Conservation (phyloP, 2,888 invertebrate species). For the Oligia latruncula region DNA sequence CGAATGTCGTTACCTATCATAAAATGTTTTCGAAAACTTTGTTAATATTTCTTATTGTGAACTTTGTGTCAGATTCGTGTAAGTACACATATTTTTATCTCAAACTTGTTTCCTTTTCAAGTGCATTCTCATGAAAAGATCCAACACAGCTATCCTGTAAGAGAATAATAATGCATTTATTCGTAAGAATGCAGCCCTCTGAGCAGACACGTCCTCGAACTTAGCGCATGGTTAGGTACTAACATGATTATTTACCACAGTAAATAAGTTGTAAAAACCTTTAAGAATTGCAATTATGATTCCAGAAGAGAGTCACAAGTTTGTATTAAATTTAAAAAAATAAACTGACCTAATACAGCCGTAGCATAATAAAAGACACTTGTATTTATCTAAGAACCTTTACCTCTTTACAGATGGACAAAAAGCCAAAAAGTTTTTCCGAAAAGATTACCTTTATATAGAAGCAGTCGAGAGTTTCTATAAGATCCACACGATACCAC, state of each 20-base stretch:
- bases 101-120: neutral
- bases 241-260: neutral
- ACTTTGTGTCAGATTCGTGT: slow-evolving; percentile 45
- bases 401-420: slow-evolving; percentile 22
- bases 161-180: neutral
- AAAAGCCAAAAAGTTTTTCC: slow-evolving; percentile 56
- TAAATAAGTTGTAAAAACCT: neutral
- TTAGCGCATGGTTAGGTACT: neutral
- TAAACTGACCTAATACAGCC: too few relatives aligned
- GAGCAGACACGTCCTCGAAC: neutral
- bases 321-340: neutral
- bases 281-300: neutral
- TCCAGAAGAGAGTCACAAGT: neutral
- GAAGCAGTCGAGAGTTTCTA: slow-evolving; percentile 22
- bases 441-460: slow-evolving; percentile 69
- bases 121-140: neutral
- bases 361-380: neutral
- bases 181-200: neutral
- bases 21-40: slow-evolving; percentile 51
- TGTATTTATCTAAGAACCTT: neutral
- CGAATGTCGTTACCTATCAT: neutral
- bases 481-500: slow-evolving; percentile 33
- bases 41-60: slow-evolving; percentile 43
- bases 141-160: neutral
- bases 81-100: slow-evolving; percentile 33